Percentiles rank a stretch among this genome's conserved stretches.
Evolutionary conservation across 2,797 vertebrate species (phyloP).

Genomic region (Centropyge bicolor): DNA sequence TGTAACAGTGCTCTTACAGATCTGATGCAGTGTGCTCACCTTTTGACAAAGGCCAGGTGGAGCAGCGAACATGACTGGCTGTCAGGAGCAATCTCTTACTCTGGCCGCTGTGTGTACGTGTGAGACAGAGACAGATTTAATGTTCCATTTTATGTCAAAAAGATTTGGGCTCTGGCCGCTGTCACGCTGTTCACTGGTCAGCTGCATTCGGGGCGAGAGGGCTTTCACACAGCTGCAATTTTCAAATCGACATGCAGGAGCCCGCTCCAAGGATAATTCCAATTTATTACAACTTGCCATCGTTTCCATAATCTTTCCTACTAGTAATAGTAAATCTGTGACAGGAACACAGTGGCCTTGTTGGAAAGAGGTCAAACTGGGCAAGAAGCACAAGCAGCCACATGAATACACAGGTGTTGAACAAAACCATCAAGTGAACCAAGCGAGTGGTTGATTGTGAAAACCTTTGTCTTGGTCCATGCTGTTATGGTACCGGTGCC

Average conservation of each 20-base stretch:
- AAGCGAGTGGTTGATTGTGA: no score
- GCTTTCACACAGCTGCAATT: neutral
- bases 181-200: slow-evolving; percentile 24
- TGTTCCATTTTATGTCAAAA: slow-evolving; percentile 43
- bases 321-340: neutral
- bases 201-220: slow-evolving; percentile 8
- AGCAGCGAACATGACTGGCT: slow-evolving; percentile 39
- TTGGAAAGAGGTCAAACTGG: neutral
- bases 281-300: neutral
- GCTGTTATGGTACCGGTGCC: no score
- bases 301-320: neutral
- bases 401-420: neutral
- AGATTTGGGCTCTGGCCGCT: slow-evolving; percentile 23
- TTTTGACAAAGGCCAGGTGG: slow-evolving; percentile 42
- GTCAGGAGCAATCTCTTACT: slow-evolving; percentile 31
- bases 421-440: no score
- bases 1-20: slow-evolving; percentile 16
- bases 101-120: slow-evolving; percentile 1
- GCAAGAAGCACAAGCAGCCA: neutral
- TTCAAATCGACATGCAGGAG: neutral
- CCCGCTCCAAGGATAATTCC: neutral
- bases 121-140: slow-evolving; percentile 42
- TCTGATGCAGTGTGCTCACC: slow-evolving; percentile 22
- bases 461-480: no score
- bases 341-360: neutral